Base-by-base conservation (phyloP, 2,888 invertebrate genomes). In the Carterocephalus palaemon region DNA sequence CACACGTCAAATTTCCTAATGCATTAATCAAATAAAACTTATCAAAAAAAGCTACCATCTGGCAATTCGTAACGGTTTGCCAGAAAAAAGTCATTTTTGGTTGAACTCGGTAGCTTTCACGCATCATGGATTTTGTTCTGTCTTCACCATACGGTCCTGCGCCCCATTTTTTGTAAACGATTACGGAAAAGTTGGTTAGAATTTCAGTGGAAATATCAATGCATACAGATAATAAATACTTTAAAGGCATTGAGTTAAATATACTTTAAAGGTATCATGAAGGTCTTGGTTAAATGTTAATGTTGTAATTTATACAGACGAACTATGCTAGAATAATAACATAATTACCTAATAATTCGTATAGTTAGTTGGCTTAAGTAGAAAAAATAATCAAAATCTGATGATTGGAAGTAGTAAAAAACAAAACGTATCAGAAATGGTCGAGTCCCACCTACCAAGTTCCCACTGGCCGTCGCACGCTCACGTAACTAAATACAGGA, bases 401-500 rank as follows among this genome's bases (percentile, higher is more conserved):
- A 20, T 28, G 28, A 43, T 60, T 51, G 34, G 45, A 47, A 52
- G 51, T 50, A 49, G 48, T 57, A 56, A 64, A 70, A 73, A 69
- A 68, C 47, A 52, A 49, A 62, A 53, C 51, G 54, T 48, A 59
- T 58, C 57, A 56, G 59, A 59, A 61, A 57, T 54, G 52, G 48
- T 62, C 43, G 60, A 60, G 68, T 75, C 81, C 82, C 78, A 78
- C 82, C 83, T 81, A 82, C 74, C 56, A 76, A 67, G 81, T 79
- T 85, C 81, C 82, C 83, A 77, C 70, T 75, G 77, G 65, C 66
- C 75, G 75, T 78, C 78, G 73, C 64, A 70, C 69, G 70, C 64
- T 76, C 81, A 77, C 81, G 84, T 77, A 84, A 83, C 84, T 77
- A 79, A 84, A 86, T 82, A 85, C 76, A 80, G 75, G 76, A 74